Conservation (phyloP, 2,113 vertebrate species). For the Leucopsar rothschildi region DNA sequence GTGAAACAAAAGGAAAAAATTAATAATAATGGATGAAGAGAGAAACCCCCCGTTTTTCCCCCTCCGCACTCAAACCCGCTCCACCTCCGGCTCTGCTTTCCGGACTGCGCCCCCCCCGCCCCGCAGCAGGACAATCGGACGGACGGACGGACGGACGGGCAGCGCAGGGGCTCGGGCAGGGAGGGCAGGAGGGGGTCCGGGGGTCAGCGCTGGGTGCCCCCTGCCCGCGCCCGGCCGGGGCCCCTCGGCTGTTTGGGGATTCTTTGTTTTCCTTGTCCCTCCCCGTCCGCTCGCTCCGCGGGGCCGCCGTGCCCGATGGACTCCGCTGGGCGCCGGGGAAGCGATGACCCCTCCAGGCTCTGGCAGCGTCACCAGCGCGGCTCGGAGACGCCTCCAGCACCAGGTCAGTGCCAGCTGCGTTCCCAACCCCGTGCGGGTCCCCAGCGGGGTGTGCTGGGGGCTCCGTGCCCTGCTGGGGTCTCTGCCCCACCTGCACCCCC, state of each 20-base stretch:
- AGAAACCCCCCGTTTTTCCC: not conserved
- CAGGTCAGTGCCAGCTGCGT: conserved; percentile 3
- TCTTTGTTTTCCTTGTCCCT: not conserved
- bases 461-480: rapidly evolving
- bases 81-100: conserved; percentile 32
- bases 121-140: conserved; percentile 62
- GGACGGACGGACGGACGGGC: not conserved
- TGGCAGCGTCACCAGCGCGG: conserved; percentile 6
- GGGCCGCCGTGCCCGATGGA: not conserved
- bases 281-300: not conserved
- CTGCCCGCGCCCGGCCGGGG: not conserved
- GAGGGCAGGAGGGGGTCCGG: not conserved
- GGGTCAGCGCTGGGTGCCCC: not conserved
- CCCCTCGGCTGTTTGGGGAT: not conserved
- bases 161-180: not conserved
- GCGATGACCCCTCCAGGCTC: not conserved
- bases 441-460: not conserved
- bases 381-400: not conserved
- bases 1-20: not conserved
- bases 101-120: not conserved
- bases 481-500: not conserved
- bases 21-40: not conserved
- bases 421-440: rapidly evolving
- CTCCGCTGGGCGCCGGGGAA: not conserved
- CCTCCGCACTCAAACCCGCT: conserved; percentile 17